These are phyloP conservation scores for Piaya cayana DNA, from an alignment of 2,113 vertebrate species.

Conservation along the genomic window DNA sequence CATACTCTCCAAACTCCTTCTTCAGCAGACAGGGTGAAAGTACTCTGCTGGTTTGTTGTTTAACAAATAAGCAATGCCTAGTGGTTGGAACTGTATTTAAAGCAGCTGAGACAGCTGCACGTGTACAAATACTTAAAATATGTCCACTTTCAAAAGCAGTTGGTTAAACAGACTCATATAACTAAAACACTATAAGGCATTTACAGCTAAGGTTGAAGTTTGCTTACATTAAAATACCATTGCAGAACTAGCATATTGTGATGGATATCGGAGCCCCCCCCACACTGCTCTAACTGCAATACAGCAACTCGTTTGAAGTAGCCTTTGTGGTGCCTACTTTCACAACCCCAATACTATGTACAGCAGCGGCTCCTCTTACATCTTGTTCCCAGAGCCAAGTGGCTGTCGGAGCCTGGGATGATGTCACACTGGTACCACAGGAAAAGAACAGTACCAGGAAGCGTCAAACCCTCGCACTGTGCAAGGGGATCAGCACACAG, in stretches of 20 bases:
- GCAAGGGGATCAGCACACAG: not conserved
- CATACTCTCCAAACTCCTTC: not conserved
- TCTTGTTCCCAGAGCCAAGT: not conserved
- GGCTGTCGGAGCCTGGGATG: not conserved
- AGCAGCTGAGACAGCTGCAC: not conserved
- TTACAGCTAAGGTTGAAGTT: not conserved
- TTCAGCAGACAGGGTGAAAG: not conserved
- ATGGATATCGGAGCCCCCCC: not conserved
- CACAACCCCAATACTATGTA: not conserved
- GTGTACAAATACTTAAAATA: not conserved
- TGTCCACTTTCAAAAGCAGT: not conserved
- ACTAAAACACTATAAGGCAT: not conserved
- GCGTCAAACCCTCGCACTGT: not conserved
- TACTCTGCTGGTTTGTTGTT: not conserved
- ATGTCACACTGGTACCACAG: not conserved
- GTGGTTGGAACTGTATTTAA: not conserved
- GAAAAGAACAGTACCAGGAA: slow-evolving; percentile 30
- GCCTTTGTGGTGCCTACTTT: not conserved
- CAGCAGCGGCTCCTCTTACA: not conserved
- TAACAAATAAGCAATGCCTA: not conserved
- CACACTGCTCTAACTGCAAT: not conserved
- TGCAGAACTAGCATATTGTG: not conserved
- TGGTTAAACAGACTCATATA: not conserved
- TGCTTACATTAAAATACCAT: not conserved
- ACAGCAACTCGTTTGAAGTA: not conserved